Evolutionary conservation across 2,888 invertebrate species (phyloP).

Genomic region (Cerceris rybyensis): DNA sequence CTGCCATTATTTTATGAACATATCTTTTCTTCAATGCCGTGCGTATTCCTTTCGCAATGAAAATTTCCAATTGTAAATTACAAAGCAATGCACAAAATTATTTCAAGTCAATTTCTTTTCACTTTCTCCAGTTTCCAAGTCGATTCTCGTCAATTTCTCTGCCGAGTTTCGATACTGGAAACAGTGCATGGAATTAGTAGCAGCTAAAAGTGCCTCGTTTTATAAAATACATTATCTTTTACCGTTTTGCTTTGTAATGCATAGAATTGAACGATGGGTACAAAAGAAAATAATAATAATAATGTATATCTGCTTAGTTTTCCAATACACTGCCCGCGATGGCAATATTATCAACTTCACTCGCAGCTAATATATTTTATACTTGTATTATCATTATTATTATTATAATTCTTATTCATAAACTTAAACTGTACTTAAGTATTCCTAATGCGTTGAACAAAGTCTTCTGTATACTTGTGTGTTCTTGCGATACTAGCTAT

Average conservation of each 20-base stretch:
- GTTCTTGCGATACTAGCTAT: constrained; percentile 26
- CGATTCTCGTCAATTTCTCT: too few species aligned
- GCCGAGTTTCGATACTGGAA: neutral
- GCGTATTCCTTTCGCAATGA: constrained; percentile 37
- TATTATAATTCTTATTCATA: neutral
- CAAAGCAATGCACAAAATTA: constrained; percentile 26
- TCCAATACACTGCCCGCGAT: neutral
- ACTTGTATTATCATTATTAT: constrained; percentile 2
- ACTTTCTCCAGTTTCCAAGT: too few species aligned
- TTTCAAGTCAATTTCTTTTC: neutral
- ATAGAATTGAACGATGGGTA: neutral
- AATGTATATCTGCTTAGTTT: neutral
- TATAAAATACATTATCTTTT: neutral
- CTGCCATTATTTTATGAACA: constrained; percentile 54
- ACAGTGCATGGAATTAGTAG: neutral
- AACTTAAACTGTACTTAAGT: constrained; percentile 16
- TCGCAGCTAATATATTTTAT: neutral
- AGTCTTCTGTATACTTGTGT: constrained; percentile 26
- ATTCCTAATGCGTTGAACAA: constrained; percentile 18
- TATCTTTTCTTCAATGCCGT: constrained; percentile 45
- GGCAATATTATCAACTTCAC: neutral
- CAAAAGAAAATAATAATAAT: neutral
- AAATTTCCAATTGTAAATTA: too few species aligned
- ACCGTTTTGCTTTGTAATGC: neutral
- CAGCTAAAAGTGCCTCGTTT: constrained; percentile 1